Evolutionary conservation across 2,888 invertebrate species (phyloP), one percentile per base, ranked within the genome.

Genomic region (Mimumesa dahlbomi): DNA sequence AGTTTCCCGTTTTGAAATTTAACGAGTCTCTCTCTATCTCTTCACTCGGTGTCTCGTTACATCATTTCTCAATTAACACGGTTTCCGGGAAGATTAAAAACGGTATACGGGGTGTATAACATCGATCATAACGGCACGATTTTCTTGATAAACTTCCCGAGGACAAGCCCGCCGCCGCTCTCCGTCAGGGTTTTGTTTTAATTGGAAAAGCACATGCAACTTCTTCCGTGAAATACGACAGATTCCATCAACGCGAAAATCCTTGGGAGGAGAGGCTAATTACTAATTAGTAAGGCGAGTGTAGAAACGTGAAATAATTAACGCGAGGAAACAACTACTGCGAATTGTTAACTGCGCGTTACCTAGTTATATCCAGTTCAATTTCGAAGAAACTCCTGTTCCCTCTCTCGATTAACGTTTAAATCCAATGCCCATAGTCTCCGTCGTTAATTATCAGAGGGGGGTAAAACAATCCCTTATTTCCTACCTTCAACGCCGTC

Each of bases 211-310:
- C 45, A 46, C 49, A 46, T 52, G 50, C 25, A 52, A 52, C 34
- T 67, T 48, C 36, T 25, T 13, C 16, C 43, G 40, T 22, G 13
- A 46, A 61, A 43, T 18, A 42, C 46, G 50, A 67, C 46, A 46
- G 67, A 46, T 67, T 52, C 56, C 61, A 67, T 70, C 61, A 52
- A 36, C 46, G 48, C 34, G 67, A 67, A 57, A 61, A 70, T 67
- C 50, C 52, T 52, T 40, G 46, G 56, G 25, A 57, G 52, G 46
- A 14, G 36, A 52, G 29, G 67, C 56, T 67, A 67, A 70, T 70
- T 70, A 70, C 16, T 67, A 70, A 67, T 70, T 61, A 70, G 67
- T 52, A 56, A 52, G 50, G 42, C 19, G 61, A 61, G 67, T 50
- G 56, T 61, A 56, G 61, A 25, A 52, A 56, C 50, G 40, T 16